Conservation (phyloP, 2,888 invertebrate species). For the Heliconius erato region DNA sequence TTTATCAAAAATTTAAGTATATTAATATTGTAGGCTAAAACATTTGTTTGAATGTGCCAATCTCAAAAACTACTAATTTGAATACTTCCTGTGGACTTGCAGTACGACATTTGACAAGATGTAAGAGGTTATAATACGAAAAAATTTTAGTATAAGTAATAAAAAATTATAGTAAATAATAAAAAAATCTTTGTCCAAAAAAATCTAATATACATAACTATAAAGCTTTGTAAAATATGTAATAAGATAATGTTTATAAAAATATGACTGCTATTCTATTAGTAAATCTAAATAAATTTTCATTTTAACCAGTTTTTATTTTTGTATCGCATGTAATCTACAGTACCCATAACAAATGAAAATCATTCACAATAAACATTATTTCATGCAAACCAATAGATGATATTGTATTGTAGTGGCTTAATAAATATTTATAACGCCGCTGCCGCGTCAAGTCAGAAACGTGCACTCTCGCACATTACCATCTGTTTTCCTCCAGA, state of each 20-base stretch:
- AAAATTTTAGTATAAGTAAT: constrained; percentile 33
- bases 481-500: constrained; percentile 34
- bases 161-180: constrained; percentile 37
- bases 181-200: constrained; percentile 26
- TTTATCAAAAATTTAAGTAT: no score
- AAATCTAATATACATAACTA: constrained; percentile 19
- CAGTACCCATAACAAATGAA: not conserved
- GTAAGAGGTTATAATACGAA: no score
- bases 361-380: not conserved
- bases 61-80: no score
- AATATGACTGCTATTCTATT: not conserved
- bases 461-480: constrained; percentile 12
- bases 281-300: no score
- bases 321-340: not conserved
- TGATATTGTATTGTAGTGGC: not conserved
- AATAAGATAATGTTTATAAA: not conserved
- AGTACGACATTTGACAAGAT: no score
- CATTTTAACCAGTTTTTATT: no score
- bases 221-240: not conserved
- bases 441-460: not conserved
- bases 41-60: no score
- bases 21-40: no score
- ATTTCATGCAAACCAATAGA: constrained; percentile 4
- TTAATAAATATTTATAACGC: constrained; percentile 21
- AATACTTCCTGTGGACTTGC: no score